These are phyloP conservation scores for Synergus umbraculus DNA, from an alignment of 2,888 invertebrate genomes.

Conservation along the genomic window DNA sequence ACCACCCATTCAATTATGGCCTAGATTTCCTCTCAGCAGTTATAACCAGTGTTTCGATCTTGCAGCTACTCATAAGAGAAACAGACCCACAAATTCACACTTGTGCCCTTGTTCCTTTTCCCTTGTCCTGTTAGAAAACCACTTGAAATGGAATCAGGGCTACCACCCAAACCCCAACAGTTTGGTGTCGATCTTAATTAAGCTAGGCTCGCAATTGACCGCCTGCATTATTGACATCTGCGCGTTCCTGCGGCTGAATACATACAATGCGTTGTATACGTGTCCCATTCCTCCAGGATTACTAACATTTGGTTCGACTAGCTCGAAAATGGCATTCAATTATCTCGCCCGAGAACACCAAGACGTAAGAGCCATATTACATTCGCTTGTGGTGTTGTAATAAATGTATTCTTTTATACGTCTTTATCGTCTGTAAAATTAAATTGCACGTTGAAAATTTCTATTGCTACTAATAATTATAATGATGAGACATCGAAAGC, in stretches of 20 bases:
- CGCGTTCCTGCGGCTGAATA: constrained; percentile 69
- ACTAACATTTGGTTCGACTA: constrained; percentile 53
- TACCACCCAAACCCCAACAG: constrained; percentile 47
- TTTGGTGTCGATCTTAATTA: constrained; percentile 68
- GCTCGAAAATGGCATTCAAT: constrained; percentile 71
- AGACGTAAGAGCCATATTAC: background rate
- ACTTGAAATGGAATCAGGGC: constrained; percentile 53
- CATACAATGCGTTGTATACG: constrained; percentile 66
- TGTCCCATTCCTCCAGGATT: constrained; percentile 61
- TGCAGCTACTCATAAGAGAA: background rate
- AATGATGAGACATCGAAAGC: too few species aligned
- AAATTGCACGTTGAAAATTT: background rate
- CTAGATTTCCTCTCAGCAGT: constrained; percentile 19
- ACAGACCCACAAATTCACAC: background rate
- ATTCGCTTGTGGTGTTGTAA: background rate
- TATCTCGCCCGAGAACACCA: constrained; percentile 67
- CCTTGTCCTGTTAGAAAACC: constrained; percentile 45
- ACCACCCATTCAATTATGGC: constrained; percentile 41
- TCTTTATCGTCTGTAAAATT: background rate
- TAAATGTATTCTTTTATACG: background rate
- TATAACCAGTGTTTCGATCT: background rate
- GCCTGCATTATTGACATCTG: constrained; percentile 64
- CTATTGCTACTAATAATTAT: background rate
- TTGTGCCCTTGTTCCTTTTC: background rate
- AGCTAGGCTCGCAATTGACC: constrained; percentile 66